Percentiles rank a stretch among this genome's conserved stretches.
These are phyloP conservation scores for Piaya cayana DNA, from an alignment of 2,113 vertebrate genomes.

Conservation along the genomic window DNA sequence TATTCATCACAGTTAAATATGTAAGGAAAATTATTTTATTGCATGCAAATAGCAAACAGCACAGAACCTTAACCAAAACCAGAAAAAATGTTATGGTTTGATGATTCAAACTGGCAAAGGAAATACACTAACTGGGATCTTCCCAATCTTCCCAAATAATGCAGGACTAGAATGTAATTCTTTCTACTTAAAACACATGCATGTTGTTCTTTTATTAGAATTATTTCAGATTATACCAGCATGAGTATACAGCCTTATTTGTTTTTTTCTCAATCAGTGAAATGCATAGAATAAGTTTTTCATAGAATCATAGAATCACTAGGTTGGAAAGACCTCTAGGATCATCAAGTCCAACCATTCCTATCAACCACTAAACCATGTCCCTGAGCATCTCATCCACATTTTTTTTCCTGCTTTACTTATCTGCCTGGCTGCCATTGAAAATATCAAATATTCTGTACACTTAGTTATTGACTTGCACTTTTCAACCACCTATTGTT, in stretches of 20 bases:
- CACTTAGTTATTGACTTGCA: background rate
- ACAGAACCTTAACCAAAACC: background rate
- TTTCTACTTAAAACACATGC: slow-evolving; percentile 6
- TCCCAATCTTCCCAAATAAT: slow-evolving; percentile 23
- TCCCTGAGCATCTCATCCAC: too few relatives aligned
- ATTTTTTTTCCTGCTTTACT: background rate
- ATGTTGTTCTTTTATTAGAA: background rate
- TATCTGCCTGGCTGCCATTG: background rate
- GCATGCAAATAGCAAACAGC: background rate
- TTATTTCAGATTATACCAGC: background rate
- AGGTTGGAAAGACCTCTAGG: too few relatives aligned
- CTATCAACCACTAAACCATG: too few relatives aligned
- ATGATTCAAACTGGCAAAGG: background rate
- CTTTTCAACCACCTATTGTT: background rate
- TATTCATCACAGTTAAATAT: background rate
- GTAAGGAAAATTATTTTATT: background rate
- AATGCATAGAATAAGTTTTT: background rate
- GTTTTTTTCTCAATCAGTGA: background rate
- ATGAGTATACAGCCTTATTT: background rate
- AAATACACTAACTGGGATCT: slow-evolving; percentile 16
- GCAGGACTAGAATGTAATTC: background rate
- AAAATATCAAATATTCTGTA: background rate
- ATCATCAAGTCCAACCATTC: too few relatives aligned
- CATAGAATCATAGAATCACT: background rate
- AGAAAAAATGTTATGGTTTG: background rate